A percentile compares a stretch with the other conserved stretches of the same genome.
Conservation (phyloP, 2,113 vertebrate genomes). For the Lepus timidus region DNA sequence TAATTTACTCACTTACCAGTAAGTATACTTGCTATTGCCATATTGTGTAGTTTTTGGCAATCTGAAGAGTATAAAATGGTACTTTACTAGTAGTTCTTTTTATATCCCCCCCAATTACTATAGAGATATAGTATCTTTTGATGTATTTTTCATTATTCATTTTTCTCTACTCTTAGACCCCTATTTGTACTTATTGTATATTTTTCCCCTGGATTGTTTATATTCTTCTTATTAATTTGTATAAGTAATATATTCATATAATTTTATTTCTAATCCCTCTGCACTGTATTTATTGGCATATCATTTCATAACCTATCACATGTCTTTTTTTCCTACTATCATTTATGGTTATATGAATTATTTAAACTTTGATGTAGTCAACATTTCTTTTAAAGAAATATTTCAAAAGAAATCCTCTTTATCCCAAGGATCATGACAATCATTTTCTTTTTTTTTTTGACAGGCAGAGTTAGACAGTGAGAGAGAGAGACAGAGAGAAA, state of each 20-base stretch:
- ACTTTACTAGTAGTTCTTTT: neutral
- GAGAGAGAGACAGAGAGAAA: too few relatives aligned
- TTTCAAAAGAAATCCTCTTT: constrained; percentile 26
- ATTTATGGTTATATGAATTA: neutral
- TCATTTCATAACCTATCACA: neutral
- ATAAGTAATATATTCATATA: neutral
- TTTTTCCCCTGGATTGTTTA: neutral
- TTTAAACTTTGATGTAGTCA: constrained; percentile 4
- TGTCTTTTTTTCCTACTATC: neutral
- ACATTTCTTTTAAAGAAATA: neutral
- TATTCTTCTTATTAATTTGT: neutral
- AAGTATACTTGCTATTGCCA: constrained; percentile 1
- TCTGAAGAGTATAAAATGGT: neutral
- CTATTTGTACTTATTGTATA: neutral
- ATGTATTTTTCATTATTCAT: neutral
- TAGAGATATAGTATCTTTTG: neutral
- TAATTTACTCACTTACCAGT: neutral
- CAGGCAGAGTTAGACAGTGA: too few relatives aligned
- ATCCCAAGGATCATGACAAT: neutral
- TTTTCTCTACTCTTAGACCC: constrained; percentile 19
- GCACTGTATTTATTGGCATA: neutral
- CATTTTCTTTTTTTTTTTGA: neutral
- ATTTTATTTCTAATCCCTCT: neutral
- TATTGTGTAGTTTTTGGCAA: constrained; percentile 3
- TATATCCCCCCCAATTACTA: neutral